phyloP scores from a whole-genome alignment of 2,797 vertebrate genomes.

The Gambelia wislizenii region DNA sequence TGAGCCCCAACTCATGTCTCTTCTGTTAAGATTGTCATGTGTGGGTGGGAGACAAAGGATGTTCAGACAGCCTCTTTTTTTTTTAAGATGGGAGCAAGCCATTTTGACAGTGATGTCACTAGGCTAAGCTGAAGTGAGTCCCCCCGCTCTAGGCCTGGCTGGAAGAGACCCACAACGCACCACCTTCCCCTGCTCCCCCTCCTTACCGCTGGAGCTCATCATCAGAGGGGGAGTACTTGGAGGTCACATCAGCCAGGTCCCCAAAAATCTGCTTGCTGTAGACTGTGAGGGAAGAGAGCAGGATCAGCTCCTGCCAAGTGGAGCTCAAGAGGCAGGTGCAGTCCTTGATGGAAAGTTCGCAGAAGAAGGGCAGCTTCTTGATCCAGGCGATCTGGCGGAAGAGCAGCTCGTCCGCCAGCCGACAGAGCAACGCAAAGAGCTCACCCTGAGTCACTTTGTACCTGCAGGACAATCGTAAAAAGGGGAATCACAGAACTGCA shows the following conservation, averaged over 20 bases:
- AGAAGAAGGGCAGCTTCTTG: slow-evolving; percentile 99
- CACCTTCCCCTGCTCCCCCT: neutral
- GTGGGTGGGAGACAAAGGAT: too few species aligned
- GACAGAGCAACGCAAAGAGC: slow-evolving; percentile 95
- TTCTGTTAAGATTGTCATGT: neutral
- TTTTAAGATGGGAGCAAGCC: too few species aligned
- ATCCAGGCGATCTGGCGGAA: slow-evolving; percentile 99
- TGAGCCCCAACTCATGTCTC: neutral
- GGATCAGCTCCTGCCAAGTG: slow-evolving; percentile 98
- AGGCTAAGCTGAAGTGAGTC: too few species aligned
- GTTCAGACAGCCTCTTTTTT: too few species aligned
- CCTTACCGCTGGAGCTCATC: slow-evolving; percentile 96
- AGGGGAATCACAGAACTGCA: neutral
- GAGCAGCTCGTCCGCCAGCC: slow-evolving; percentile 97
- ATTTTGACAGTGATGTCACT: too few species aligned
- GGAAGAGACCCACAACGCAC: neutral
- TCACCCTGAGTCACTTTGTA: slow-evolving; percentile 98
- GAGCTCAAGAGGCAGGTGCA: slow-evolving; percentile 97
- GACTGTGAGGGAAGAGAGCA: slow-evolving; percentile 96
- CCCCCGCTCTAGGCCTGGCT: too few species aligned
- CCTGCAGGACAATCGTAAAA: slow-evolving; percentile 71
- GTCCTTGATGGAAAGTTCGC: slow-evolving; percentile 97
- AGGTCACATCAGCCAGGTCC: slow-evolving; percentile 93
- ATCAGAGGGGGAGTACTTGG: slow-evolving; percentile 96
- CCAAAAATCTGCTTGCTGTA: slow-evolving; percentile 97